phyloP scores from a whole-genome alignment of 2,888 invertebrate species.

The Hedychridium roseum region DNA sequence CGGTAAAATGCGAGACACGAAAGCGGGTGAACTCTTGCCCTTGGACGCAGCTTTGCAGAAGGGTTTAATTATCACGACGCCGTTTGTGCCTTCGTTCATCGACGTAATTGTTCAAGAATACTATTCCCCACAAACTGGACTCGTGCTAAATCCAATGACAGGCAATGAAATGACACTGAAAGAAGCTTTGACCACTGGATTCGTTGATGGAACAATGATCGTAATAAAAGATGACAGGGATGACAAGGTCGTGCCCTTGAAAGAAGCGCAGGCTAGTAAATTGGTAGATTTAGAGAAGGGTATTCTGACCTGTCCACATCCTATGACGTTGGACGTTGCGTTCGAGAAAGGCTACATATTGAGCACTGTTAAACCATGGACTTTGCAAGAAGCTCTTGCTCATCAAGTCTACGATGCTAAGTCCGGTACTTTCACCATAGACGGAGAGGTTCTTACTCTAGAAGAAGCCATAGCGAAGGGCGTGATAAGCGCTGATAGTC shows the following conservation, averaged over 20 bases:
- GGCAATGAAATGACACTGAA: conserved; percentile 78
- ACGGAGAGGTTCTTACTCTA: conserved; percentile 74
- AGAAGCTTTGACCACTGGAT: conserved; percentile 76
- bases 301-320: conserved; percentile 72
- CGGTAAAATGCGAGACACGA: conserved; percentile 78
- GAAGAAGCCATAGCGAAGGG: conserved; percentile 79
- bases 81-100: conserved; percentile 75
- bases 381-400: conserved; percentile 83
- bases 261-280: conserved; percentile 75
- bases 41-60: conserved; percentile 76
- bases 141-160: conserved; percentile 79
- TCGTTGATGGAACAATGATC: conserved; percentile 76
- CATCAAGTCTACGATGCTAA: conserved; percentile 81
- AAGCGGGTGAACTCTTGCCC: conserved; percentile 74
- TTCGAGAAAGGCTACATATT: conserved; percentile 82
- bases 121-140: conserved; percentile 77
- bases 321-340: conserved; percentile 79
- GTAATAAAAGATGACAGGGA: conserved; percentile 78
- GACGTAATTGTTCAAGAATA: conserved; percentile 81
- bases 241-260: conserved; percentile 72
- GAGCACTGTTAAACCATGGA: conserved; percentile 81
- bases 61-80: conserved; percentile 76
- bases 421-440: conserved; percentile 76
- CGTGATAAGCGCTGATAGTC: conserved; percentile 78
- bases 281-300: conserved; percentile 78